A percentile compares a stretch with the other conserved stretches of the same genome.
Conservation (phyloP, 1,140 invertebrate species). For the Drosophila truncata region DNA sequence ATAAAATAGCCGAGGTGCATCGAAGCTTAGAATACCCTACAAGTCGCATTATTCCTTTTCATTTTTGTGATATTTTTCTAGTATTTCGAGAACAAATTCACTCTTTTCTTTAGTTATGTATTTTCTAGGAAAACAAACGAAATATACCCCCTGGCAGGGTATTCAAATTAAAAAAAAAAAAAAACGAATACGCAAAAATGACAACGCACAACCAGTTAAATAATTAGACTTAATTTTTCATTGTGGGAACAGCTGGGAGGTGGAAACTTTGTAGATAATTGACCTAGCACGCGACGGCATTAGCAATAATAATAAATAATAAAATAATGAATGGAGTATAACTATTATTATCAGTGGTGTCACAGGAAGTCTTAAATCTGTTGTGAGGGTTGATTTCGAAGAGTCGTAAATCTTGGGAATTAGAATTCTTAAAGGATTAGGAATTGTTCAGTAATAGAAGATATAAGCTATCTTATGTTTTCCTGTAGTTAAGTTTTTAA, state of each 20-base stretch:
- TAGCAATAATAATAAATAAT: conserved; percentile 65
- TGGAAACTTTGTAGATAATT: conserved; percentile 6
- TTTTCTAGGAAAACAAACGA: neutral
- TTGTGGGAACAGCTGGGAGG: neutral
- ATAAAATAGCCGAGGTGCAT: too few relatives aligned
- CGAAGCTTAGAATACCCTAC: neutral
- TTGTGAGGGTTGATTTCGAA: neutral
- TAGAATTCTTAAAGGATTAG: too few relatives aligned
- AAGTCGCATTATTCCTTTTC: too few relatives aligned
- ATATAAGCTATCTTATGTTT: neutral
- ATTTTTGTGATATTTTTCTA: neutral
- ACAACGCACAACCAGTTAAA: conserved; percentile 5
- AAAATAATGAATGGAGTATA: conserved; percentile 46
- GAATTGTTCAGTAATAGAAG: too few relatives aligned
- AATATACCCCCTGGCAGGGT: neutral
- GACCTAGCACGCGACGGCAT: conserved; percentile 61
- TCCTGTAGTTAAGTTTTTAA: too few relatives aligned
- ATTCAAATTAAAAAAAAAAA: neutral
- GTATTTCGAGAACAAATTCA: too few relatives aligned
- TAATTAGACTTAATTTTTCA: conserved; percentile 46
- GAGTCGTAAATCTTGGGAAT: neutral
- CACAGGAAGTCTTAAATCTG: neutral
- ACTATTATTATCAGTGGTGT: conserved; percentile 31
- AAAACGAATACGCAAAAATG: neutral
- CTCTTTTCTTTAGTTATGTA: too few relatives aligned